Base-by-base conservation (phyloP, 2,113 vertebrate species). In the Aspidoscelis tigris region DNA sequence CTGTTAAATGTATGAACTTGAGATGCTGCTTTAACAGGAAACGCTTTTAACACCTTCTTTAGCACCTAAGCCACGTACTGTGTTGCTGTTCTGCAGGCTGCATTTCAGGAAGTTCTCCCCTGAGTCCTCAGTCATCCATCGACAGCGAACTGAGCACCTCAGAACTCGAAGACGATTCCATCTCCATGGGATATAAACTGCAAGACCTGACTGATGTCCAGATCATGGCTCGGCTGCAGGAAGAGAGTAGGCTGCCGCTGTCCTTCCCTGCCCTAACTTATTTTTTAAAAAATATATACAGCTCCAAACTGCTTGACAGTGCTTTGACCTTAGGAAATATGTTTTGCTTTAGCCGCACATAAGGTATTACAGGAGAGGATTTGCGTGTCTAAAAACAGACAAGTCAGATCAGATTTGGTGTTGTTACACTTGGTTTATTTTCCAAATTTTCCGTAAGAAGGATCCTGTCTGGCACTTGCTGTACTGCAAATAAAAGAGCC, bases 201-300 rank as follows among this genome's bases (percentile, higher is more conserved):
- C 98, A 99, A 92, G 98, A 99, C 93, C 98, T 99, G 93, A 99
- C 98, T 0, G 98, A 99, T 66, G 98, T 99, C 91, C 98, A 99
- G 95, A 98, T 99, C 93, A 99, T 99, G 98, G 98, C 98, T 84
- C 97, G 98, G 87, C 96, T 99, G 71, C 98, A 99, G 93, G 98
- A 99, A 94, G 98, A 99, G 95, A 99, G 98, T 99, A 97, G 81
- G 98, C 97, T 44, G 3, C 24, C 61, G 12, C 47, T 69, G 14
- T 16, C 14, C 86, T 87, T 16, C 20, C 69, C 24, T 10, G 7
- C 43, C 18, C 50, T 87, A 53, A 12, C 10, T 2, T 81, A 79
- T n/a, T 4, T 3, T 78, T 58, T 58, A 58, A 58, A 55, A 55
- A 55, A 55, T 8, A 55, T 11, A 55, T 8, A 55, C 6, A 58